These are phyloP conservation scores for Mellilla xanthometata DNA, from an alignment of 2,888 invertebrate genomes.

Conservation along the genomic window DNA sequence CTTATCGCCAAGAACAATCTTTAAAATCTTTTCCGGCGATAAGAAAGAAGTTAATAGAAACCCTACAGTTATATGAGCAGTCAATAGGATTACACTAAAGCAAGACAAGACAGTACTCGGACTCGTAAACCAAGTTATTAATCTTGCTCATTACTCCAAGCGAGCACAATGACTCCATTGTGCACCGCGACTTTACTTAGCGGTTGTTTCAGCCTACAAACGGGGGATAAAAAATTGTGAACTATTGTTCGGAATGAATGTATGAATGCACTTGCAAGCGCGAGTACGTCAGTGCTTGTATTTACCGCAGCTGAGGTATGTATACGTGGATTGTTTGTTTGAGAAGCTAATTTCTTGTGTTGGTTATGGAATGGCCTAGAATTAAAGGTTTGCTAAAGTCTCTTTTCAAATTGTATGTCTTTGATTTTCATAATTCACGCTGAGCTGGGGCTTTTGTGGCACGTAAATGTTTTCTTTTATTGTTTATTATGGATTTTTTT, in stretches of 20 bases:
- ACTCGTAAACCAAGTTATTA: conserved; percentile 55
- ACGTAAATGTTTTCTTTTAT: too few species aligned
- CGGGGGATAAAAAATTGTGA: conserved; percentile 17
- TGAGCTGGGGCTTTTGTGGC: too few species aligned
- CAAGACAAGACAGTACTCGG: conserved; percentile 36
- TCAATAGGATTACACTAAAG: neutral
- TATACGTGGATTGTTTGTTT: conserved; percentile 5
- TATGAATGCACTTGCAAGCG: neutral
- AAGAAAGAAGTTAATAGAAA: too few species aligned
- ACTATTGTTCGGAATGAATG: conserved; percentile 13
- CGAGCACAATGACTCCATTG: conserved; percentile 45
- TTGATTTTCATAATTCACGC: too few species aligned
- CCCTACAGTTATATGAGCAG: too few species aligned
- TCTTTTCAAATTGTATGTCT: too few species aligned
- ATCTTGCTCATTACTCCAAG: conserved; percentile 53
- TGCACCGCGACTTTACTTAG: conserved; percentile 15
- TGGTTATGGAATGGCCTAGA: neutral
- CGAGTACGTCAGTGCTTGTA: neutral
- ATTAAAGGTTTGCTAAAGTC: too few species aligned
- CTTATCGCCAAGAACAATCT: too few species aligned
- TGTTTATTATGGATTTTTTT: too few species aligned
- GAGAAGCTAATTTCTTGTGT: neutral
- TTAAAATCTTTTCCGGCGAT: too few species aligned
- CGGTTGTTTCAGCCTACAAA: conserved; percentile 17
- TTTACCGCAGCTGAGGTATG: neutral